Base-by-base conservation (phyloP, 2,888 invertebrate species). In the Pyrocoelia pectoralis region DNA sequence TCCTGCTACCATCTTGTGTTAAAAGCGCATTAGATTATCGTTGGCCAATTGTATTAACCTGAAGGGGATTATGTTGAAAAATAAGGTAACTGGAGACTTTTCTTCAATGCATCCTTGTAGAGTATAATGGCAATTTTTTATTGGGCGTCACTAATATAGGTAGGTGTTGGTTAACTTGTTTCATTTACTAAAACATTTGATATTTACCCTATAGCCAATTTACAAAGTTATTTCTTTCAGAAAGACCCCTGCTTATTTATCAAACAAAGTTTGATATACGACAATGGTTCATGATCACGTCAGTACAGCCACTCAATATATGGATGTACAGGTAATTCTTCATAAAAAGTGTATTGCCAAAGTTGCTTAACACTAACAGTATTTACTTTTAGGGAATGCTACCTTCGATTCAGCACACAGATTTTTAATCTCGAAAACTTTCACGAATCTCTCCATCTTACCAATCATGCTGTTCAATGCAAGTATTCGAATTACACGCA, bases 201-300 rank as follows among this genome's bases (percentile, higher is more conserved):
- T n/a, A n/a, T n/a, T n/a, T n/a, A n/a, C n/a, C n/a, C n/a, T n/a
- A n/a, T n/a, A n/a, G n/a, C n/a, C n/a, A n/a, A n/a, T n/a, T n/a
- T n/a, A n/a, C n/a, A 24, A 24, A 24, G 24, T 24, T 24, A 24
- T 24, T 69, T 72, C 64, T 85, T 85, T 66, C 84, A 95, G 96
- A 97, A 83, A 88, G 90, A 64, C 97, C 97, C 0, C 82, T 97
- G 55, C 87, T 95, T 49, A 89, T 97, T 69, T 91, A 95, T 81
- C 87, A 92, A 74, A 95, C 95, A 1, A 97, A 97, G 83, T 97
- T 97, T 79, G 97, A 97, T 81, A 96, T 97, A 71, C 87, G 97
- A 3, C 97, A 97, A 81, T 97, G 97, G 97, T 97, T 97, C 82
- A 83, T 97, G 67, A 90, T 97, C 18, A 95, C 96, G 0, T 93